Conservation (phyloP, 2,888 invertebrate species). For the Carabus problematicus region DNA sequence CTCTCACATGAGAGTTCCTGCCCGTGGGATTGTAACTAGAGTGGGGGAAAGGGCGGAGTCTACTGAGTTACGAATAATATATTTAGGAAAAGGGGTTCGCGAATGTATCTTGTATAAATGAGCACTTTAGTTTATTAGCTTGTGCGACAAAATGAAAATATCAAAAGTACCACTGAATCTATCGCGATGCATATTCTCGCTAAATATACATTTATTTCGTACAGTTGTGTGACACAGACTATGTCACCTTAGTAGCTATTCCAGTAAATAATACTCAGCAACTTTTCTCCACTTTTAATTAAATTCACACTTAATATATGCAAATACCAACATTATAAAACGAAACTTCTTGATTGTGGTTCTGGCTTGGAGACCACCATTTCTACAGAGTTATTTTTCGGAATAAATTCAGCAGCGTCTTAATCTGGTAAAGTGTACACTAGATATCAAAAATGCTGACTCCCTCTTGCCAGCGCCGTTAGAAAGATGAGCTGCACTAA, state of each 20-base stretch:
- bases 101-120: slow-evolving; percentile 3
- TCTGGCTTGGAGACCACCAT: no score
- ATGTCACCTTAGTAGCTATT: slow-evolving; percentile 19
- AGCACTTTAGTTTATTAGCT: background rate
- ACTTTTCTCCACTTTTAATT: slow-evolving; percentile 31
- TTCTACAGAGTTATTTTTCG: no score
- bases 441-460: no score
- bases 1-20: no score
- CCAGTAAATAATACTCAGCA: slow-evolving; percentile 26
- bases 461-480: no score
- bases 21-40: no score
- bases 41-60: no score
- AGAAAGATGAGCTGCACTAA: no score
- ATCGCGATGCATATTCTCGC: background rate
- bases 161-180: background rate
- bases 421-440: no score
- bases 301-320: slow-evolving; percentile 38
- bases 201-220: background rate
- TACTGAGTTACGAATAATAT: no score
- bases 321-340: slow-evolving; percentile 36
- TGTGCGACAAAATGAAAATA: background rate
- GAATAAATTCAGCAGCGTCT: no score
- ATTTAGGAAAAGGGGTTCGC: background rate
- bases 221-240: slow-evolving; percentile 15
- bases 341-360: slow-evolving; percentile 14